phyloP scores from a whole-genome alignment of 2,113 vertebrate species.

The Chascanopsetta lugubris region DNA sequence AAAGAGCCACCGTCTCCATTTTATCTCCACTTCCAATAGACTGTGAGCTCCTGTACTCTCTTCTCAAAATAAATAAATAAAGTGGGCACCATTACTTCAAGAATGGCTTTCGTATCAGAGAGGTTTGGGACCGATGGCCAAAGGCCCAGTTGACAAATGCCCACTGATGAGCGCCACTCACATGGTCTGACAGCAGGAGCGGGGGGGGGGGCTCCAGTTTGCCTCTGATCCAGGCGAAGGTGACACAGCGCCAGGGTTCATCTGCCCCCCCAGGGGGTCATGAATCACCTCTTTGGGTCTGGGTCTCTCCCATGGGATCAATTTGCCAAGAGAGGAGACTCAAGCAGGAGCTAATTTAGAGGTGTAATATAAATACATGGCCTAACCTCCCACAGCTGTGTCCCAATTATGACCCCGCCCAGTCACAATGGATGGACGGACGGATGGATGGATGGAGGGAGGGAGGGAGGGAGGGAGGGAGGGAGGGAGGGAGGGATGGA shows the following conservation, averaged over 20 bases:
- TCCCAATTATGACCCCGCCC: no score
- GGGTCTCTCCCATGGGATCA: background rate
- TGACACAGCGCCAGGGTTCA: background rate
- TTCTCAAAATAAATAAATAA: background rate
- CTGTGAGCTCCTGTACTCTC: background rate
- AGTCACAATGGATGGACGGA: background rate
- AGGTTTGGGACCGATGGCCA: background rate
- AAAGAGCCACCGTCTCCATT: slow-evolving; percentile 26
- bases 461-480: background rate
- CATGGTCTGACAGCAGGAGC: no score
- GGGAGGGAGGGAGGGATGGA: background rate
- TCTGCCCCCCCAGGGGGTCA: background rate
- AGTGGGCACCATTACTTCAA: background rate
- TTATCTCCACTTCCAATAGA: slow-evolving; percentile 10
- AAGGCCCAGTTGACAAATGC: no score
- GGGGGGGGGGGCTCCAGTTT: no score
- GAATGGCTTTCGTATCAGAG: background rate
- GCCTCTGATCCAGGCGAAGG: background rate
- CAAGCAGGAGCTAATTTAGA: background rate
- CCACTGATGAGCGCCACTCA: no score
- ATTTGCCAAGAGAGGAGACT: background rate
- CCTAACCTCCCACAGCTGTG: no score
- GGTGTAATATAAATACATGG: background rate
- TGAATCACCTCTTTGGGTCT: background rate
- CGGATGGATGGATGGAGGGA: no score